Conservation (phyloP, 2,113 vertebrate genomes). For the Neolamprologus ventralis region DNA sequence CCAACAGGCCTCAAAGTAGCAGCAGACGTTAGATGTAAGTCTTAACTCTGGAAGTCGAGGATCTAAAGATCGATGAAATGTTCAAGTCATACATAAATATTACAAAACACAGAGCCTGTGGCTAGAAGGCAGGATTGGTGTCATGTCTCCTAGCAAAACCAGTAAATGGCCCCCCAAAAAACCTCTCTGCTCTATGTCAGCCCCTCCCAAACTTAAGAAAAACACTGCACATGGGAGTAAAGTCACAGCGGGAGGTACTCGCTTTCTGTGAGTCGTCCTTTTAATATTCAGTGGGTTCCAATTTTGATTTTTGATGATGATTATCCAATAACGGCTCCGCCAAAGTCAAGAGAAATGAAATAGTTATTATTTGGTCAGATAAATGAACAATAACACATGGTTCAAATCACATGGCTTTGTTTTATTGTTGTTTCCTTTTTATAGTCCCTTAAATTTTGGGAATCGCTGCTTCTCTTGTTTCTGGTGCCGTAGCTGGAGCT, state of each 20-base stretch:
- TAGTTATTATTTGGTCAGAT: neutral
- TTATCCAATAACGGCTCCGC: rapidly evolving
- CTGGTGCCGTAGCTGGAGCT: neutral
- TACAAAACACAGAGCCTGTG: neutral
- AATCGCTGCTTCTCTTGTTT: neutral
- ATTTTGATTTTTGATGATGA: neutral
- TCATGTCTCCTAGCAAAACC: neutral
- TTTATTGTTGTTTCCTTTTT: neutral
- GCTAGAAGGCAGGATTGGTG: neutral
- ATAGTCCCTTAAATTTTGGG: neutral
- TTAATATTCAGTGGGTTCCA: neutral
- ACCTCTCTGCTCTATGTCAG: rapidly evolving
- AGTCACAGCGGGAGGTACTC: neutral
- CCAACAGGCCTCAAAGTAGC: rapidly evolving
- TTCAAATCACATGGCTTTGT: neutral
- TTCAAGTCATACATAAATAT: neutral
- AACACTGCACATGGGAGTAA: neutral
- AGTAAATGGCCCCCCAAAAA: neutral
- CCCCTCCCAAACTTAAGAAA: neutral
- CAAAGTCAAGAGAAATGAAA: neutral
- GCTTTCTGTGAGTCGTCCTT: neutral
- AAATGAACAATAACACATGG: neutral
- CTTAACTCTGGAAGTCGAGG: neutral
- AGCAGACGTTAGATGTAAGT: neutral
- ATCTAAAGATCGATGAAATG: neutral